Evolutionary conservation across 2,888 invertebrate species (phyloP), one percentile per base, ranked within the genome.

Genomic region (Phytoseiulus persimilis): DNA sequence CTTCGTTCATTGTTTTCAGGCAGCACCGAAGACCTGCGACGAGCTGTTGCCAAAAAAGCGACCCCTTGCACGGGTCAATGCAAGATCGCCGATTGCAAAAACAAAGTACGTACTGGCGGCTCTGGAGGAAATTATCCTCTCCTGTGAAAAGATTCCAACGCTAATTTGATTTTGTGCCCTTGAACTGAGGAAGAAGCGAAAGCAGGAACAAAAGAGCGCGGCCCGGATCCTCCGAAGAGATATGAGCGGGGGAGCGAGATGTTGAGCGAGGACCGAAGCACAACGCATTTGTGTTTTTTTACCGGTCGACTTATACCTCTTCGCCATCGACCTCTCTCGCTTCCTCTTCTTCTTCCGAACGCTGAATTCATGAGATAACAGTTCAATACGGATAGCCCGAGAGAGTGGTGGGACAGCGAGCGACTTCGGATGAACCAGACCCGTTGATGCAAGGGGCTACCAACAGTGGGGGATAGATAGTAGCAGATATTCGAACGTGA

Each of bases 11-110:
- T 33, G 28, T 83, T 32, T 31, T 11, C 87, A 87, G 87, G 87
- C 23, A 87, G 87, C 87, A 87, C 87, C 33, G 87, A 87, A 39
- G 87, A 87, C 31, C 87, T 87, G 33, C 87, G 87, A 87, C 32
- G 33, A 23, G 87, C 87, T 32, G 87, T 87, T 28, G 87, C 87
- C 33, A 87, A 87, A 45, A 87, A 87, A 45, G 87, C 87, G 32
- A 87, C 87, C 87, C 87, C 87, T 23, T 87, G 87, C 45, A 32
- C 87, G 6, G 87, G 87, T n/a, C 87, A 87, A 32, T 87, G 87
- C 33, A 87, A 33, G n/a, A 45, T 45, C 87, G 87, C 87, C 87
- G 45, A 87, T 45, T 87, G 87, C 33, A 87, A 33, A 33, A 87
- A 45, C 33, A 87, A 87, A 39, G 87, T 87, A 87, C 28, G 65